phyloP scores from a whole-genome alignment of 2,113 vertebrate genomes.

The Hylia prasina region DNA sequence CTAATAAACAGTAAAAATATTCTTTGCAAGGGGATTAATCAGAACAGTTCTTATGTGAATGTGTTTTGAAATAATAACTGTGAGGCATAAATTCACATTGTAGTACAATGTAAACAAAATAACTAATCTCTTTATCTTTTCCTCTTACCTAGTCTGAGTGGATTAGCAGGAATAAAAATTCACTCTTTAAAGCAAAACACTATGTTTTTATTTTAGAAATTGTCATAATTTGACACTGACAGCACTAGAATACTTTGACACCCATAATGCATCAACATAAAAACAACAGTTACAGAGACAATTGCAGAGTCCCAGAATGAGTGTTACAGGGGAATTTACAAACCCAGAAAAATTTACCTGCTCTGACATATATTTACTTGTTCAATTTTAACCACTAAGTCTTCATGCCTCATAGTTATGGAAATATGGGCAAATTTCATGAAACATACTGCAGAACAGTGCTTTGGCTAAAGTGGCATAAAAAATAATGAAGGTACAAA shows the following conservation, averaged over 20 bases:
- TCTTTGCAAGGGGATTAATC: neutral
- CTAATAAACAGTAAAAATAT: neutral
- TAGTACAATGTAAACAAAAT: neutral
- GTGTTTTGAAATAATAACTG: neutral
- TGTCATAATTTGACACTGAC: neutral
- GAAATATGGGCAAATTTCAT: neutral
- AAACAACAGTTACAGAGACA: neutral
- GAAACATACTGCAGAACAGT: neutral
- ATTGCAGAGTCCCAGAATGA: neutral
- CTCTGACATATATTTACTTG: neutral
- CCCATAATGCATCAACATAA: neutral
- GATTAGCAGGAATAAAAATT: neutral
- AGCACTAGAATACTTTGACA: neutral
- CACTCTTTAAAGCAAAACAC: neutral
- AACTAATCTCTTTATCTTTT: neutral
- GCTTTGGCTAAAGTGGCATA: neutral
- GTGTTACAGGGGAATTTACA: neutral
- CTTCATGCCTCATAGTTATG: neutral
- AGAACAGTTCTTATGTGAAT: neutral
- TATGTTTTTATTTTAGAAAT: neutral
- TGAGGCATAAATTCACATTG: neutral
- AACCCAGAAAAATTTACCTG: neutral
- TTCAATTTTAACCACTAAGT: neutral
- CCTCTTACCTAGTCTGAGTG: neutral
- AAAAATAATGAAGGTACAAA: neutral